phyloP scores from a whole-genome alignment of 2,113 vertebrate species.

The Chloroceryle aenea region DNA sequence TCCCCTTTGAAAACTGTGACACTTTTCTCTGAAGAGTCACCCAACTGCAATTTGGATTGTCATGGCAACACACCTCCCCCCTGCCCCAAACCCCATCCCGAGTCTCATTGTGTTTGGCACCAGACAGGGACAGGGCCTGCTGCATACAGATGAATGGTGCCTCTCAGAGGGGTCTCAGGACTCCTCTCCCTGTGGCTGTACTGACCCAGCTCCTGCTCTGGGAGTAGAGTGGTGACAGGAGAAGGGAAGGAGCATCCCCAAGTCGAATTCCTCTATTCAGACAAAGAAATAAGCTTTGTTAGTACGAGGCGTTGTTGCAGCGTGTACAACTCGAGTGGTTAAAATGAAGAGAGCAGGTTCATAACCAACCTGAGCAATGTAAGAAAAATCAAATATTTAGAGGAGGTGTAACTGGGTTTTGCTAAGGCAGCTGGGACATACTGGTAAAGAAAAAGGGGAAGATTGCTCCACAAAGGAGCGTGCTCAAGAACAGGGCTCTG shows the following conservation, averaged over 20 bases:
- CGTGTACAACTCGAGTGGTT: rapidly evolving
- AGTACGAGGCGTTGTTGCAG: not conserved
- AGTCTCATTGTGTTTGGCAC: not conserved
- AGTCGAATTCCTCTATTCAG: not conserved
- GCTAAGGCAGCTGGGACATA: not conserved
- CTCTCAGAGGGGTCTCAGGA: not conserved
- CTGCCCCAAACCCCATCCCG: not conserved
- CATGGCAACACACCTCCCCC: conserved; percentile 38
- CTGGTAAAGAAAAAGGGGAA: not conserved
- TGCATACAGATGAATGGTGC: conserved; percentile 1
- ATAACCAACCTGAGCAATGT: not conserved
- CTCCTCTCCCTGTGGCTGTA: not conserved
- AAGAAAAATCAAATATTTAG: not conserved
- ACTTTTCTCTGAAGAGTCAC: conserved; percentile 10
- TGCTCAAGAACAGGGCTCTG: conserved; percentile 34
- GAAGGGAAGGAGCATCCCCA: not conserved
- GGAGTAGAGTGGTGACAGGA: not conserved
- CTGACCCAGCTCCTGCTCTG: not conserved
- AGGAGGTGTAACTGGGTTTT: not conserved
- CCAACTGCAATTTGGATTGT: not conserved
- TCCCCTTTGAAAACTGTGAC: not conserved
- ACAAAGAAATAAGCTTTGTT: not conserved
- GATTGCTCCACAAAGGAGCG: not conserved
- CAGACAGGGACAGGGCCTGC: not conserved
- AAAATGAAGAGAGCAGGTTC: not conserved